Base-by-base conservation (phyloP, 2,113 vertebrate species). In the Bothrops jararaca region DNA sequence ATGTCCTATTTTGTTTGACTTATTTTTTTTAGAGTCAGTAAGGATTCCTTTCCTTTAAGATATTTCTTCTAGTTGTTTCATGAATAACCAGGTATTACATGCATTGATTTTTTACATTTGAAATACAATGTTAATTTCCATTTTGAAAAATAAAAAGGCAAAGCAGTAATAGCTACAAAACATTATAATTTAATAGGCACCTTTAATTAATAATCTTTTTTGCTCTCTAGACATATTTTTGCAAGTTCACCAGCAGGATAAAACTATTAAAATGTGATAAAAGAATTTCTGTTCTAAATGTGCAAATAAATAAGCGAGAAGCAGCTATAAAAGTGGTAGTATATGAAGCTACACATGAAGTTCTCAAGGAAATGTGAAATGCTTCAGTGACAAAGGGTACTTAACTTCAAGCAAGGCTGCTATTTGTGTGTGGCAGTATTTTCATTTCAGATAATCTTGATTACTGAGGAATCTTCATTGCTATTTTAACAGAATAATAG, bases 131-230 rank as follows among this genome's bases (percentile, higher is more conserved):
- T 53, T 58, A 85, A 58, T 91, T 58, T 91, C 18, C 52, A 54
- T 54, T 91, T 88, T 45, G 12, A 91, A 86, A 80, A 80, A 64
- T 64, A 50, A 69, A 90, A 85, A 50, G 50, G 5, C n/a, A 89
- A 85, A 89, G 29, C 52, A 48, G 5, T 8, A 53, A 42, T 92
- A 89, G 24, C 56, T 93, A 20, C 69, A 60, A 89, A 56, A 1
- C 86, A 18, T 80, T 8, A 89, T 92, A 93, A 89, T 91, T 92
- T 91, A 57, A 24, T 95, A 90, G 24, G 34, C 86, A 50, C n/a
- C 85, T 95, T 57, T 93, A 54, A 86, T 93, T 93, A 69, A 0
- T 34, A 45, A 60, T 26, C 39, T 26, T 54, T 80, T 86, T 85
- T 69, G 52, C 26, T 86, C 34, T 34, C 48, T 26, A 64, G 80